Evolutionary conservation across 2,888 invertebrate genomes (phyloP), one percentile per base, ranked within the genome.

Genomic region (Lasioglossum leucozonium): DNA sequence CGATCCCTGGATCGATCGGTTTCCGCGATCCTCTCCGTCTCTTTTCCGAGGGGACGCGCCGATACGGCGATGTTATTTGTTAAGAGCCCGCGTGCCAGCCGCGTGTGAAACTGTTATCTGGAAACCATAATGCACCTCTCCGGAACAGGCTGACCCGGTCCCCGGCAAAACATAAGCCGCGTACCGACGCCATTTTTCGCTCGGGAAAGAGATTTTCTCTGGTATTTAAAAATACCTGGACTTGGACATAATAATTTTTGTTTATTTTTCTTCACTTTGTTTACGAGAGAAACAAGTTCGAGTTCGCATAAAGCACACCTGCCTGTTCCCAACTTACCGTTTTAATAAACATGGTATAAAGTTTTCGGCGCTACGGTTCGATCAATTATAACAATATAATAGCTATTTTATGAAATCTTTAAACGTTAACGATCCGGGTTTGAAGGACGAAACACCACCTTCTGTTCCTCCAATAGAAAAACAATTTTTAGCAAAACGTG

Each of bases 11-110:
- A 75, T 77, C 86, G 76, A 75, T 75, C 71, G 83, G 72, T 84
- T 72, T 51, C 79, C 75, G 44, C 65, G 82, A 76, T 75, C 22
- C 8, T 42, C 8, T 42, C 42, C 83, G 72, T 22, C 37, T 44
- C 72, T 74, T 75, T 84, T 82, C 79, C 81, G 62, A 79, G 81
- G 22, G 62, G 42, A 55, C 47, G 72, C 85, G 79, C 72, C 81
- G 90, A 91, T 91, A 91, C 86, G 92, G 92, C 76, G 71, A 89
- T 86, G 91, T 89, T 91, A 90, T 92, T 92, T 90, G 92, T 92
- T 90, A 87, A 91, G 87, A 89, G 88, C 69, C 75, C 77, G 88
- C 83, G 87, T 89, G 84, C 90, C 84, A 84, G 81, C 84, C 80
- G 88, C 89, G 88, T 86, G 91, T 87, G 89, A 91, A 91, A 51